Base-by-base conservation (phyloP, 1,140 invertebrate species). In the Drosophila arawakana region DNA sequence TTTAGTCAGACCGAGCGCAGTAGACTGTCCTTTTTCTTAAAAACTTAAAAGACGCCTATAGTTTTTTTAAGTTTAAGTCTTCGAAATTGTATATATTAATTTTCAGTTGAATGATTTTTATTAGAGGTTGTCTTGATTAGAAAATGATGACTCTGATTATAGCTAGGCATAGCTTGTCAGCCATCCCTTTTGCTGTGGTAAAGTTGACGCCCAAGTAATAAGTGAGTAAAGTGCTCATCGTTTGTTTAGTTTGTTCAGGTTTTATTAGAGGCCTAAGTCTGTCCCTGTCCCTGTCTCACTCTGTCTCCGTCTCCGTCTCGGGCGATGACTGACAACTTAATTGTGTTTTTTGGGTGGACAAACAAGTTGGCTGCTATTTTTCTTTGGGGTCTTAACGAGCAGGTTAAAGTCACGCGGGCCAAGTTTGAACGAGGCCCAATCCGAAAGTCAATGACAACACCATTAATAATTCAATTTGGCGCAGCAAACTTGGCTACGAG, bases 401-500 rank as follows among this genome's bases (percentile, higher is more conserved):
- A 76, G 76, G 73, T 76, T 54, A 79, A 73, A 61, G 63, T 71
- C 76, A 80, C 76, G 83, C 80, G 79, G 79, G 61, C 61, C 54
- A 76, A 81, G 68, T 85, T 81, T 78, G 8, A 50, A 69, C 78
- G 70, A 65, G 58, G 58, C 52, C 79, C 62, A 57, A 57, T 73
- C 58, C 58, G 61, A 76, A 73, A 82, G 61, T 76, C 83, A 77
- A 88, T 88, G 83, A 89, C 83, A 88, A 80, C 83, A 71, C 69
- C 78, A 88, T 88, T 88, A 89, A 88, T 88, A 88, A 88, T 88
- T 88, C 83, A 88, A 89, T 88, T 88, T 88, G 54, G 41, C 68
- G 62, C 21, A 21, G 70, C 46, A 67, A 30, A 68, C 39, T 68
- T 39, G 69, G 15, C 66, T 63, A 37, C 49, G 34, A 59, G 55